Evolutionary conservation across 1,140 invertebrate genomes (phyloP).

Genomic region (Andrena cerasifolii): DNA sequence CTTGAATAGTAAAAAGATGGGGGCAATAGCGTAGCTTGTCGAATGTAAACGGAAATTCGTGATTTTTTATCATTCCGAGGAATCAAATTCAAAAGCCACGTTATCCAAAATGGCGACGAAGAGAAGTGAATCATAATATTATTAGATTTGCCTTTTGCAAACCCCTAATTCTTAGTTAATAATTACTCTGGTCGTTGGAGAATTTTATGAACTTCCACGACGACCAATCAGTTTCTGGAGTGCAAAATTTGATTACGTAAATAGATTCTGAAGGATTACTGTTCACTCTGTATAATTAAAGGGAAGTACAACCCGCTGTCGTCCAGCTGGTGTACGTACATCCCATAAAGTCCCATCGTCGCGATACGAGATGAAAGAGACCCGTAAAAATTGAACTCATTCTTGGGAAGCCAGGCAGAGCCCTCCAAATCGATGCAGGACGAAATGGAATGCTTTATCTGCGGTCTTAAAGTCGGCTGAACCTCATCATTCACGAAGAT

Average conservation of each 20-base stretch:
- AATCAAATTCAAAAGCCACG: no score
- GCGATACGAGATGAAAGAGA: constrained; percentile 5
- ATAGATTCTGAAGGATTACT: background rate
- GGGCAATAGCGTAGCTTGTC: no score
- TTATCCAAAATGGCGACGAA: no score
- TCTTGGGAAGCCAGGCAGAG: constrained; percentile 7
- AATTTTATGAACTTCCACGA: no score
- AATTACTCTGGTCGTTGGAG: no score
- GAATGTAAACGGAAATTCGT: background rate
- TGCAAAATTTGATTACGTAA: background rate
- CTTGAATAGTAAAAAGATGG: no score
- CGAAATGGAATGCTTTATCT: constrained; percentile 41
- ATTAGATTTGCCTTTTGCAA: no score
- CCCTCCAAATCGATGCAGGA: constrained; percentile 31
- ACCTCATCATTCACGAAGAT: constrained; percentile 11
- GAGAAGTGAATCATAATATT: no score
- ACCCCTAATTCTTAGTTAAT: no score
- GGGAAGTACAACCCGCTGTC: background rate
- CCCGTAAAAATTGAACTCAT: constrained; percentile 33
- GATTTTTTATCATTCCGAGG: no score
- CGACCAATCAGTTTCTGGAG: no score
- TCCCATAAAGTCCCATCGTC: background rate
- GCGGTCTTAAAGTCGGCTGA: constrained; percentile 16
- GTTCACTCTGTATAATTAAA: background rate
- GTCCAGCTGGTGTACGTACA: constrained; percentile 1